Conservation (phyloP, 2,888 invertebrate genomes). For the Acronicta leporina region DNA sequence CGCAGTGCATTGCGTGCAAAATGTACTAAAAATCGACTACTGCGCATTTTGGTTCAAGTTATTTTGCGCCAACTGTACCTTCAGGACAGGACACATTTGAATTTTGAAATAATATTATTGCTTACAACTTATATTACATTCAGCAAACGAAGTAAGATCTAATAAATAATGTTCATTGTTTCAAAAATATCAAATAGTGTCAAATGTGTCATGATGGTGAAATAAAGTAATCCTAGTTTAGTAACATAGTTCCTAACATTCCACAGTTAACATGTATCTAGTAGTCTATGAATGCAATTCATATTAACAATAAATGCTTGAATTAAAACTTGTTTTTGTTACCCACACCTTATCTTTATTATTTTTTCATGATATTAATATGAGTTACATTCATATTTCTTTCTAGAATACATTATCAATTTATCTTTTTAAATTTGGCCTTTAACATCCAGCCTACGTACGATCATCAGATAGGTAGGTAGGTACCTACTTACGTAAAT, state of each 20-base stretch:
- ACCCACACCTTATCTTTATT: slow-evolving; percentile 61
- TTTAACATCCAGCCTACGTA: background rate
- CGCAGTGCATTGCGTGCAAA: too few relatives aligned
- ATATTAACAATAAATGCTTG: slow-evolving; percentile 85
- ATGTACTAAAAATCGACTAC: too few relatives aligned
- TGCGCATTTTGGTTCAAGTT: too few relatives aligned
- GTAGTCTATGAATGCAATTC: slow-evolving; percentile 85
- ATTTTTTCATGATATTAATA: slow-evolving; percentile 68
- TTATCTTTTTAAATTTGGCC: slow-evolving; percentile 34
- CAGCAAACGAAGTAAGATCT: background rate
- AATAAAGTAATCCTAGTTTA: slow-evolving; percentile 30
- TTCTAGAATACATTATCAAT: slow-evolving; percentile 37
- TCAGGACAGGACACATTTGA: slow-evolving; percentile 12
- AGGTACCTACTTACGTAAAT: background rate
- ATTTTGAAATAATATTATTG: slow-evolving; percentile 8
- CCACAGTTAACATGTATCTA: slow-evolving; percentile 51
- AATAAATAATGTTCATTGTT: background rate
- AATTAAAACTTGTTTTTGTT: slow-evolving; percentile 76
- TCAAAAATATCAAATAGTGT: background rate
- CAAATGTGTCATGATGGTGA: slow-evolving; percentile 20
- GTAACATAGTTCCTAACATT: slow-evolving; percentile 53
- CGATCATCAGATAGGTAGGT: too few relatives aligned
- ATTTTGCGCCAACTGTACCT: too few relatives aligned
- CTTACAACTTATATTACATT: background rate
- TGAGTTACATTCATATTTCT: slow-evolving; percentile 87